A percentile compares a stretch with the other conserved stretches of the same genome.
These are phyloP conservation scores for Saccostrea glomerata DNA, from an alignment of 1,140 invertebrate species.

Conservation along the genomic window DNA sequence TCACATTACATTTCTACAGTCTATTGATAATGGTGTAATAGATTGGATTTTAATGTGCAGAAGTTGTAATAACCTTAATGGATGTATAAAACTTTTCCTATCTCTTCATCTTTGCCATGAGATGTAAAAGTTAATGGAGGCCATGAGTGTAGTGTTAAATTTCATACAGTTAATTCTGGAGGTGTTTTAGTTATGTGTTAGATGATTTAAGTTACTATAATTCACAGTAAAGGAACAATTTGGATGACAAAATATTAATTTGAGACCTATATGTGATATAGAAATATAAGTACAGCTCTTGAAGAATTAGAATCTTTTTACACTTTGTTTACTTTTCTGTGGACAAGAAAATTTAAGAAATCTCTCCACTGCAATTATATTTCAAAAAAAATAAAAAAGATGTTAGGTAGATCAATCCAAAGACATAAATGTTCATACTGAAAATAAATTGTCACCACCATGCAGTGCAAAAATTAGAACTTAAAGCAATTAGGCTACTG, in stretches of 20 bases:
- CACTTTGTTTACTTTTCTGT: too few species aligned
- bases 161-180: neutral
- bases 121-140: neutral
- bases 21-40: neutral
- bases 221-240: neutral
- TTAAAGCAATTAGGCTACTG: neutral
- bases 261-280: neutral
- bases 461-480: neutral
- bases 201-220: neutral
- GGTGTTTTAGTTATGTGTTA: neutral
- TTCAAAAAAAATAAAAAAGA: too few species aligned
- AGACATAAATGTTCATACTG: too few species aligned
- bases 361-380: too few species aligned
- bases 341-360: too few species aligned
- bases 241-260: neutral
- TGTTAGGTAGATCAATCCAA: too few species aligned
- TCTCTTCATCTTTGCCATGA: neutral
- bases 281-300: too few species aligned
- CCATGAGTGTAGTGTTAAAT: neutral
- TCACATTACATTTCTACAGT: neutral
- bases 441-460: neutral
- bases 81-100: constrained; percentile 5
- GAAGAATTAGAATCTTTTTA: too few species aligned
- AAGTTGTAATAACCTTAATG: constrained; percentile 23
- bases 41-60: neutral